These are phyloP conservation scores for mouse (Mus musculus) DNA, from an alignment of 2,113 vertebrate genomes.

Conservation along the genomic window DNA sequence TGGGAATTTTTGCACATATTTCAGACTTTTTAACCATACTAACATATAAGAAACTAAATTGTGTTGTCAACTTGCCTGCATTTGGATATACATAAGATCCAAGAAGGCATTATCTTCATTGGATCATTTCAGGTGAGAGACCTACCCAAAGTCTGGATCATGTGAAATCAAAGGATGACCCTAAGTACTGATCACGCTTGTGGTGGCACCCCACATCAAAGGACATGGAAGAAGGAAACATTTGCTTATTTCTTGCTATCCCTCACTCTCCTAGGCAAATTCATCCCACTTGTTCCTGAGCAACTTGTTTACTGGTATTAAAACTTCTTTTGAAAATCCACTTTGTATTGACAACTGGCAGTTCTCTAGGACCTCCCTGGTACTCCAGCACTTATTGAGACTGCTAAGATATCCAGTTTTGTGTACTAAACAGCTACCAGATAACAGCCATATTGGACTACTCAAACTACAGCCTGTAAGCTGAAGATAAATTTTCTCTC, in stretches of 20 bases:
- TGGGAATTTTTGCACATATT: neutral
- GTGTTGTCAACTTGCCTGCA: neutral
- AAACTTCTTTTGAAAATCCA: neutral
- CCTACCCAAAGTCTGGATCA: neutral
- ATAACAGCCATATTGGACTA: neutral
- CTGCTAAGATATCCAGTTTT: neutral
- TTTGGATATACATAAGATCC: neutral
- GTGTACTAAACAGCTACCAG: neutral
- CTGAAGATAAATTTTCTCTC: no score
- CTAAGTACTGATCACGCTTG: neutral
- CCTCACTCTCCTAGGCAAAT: neutral
- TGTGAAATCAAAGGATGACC: neutral
- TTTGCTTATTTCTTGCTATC: neutral
- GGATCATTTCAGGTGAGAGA: neutral
- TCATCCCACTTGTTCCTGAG: neutral
- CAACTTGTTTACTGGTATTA: neutral
- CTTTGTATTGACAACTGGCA: neutral
- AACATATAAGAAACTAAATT: neutral
- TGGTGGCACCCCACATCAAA: neutral
- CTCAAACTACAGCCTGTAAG: neutral
- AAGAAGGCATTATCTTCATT: neutral
- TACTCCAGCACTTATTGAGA: neutral
- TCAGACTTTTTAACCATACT: neutral
- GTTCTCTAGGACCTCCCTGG: neutral
- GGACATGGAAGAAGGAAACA: neutral